Evolutionary conservation across 1,140 invertebrate species (phyloP).

Genomic region (Drosophila kanapiae): DNA sequence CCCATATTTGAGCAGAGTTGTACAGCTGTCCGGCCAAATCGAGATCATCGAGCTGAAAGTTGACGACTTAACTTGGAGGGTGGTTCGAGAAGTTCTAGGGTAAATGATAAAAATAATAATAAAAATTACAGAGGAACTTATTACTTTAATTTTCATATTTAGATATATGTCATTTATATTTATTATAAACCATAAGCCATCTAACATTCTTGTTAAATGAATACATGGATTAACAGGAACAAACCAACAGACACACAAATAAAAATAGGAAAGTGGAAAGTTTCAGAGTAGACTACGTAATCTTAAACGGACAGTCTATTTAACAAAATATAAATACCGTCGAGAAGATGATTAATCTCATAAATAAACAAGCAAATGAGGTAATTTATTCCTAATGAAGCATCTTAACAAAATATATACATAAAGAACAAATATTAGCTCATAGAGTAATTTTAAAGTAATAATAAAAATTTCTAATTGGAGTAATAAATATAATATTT

Average conservation of each 20-base stretch:
- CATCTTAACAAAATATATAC: background rate
- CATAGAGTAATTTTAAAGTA: background rate
- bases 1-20: slow-evolving; percentile 50
- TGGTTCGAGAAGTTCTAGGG: slow-evolving; percentile 4
- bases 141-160: no score
- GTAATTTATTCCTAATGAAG: background rate
- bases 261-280: slow-evolving; percentile 1
- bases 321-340: background rate
- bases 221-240: background rate
- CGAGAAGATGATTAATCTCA: slow-evolving; percentile 1
- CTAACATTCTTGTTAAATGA: no score
- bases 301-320: background rate
- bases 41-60: slow-evolving; percentile 28
- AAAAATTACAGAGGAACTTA: background rate
- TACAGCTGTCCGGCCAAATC: slow-evolving; percentile 36
- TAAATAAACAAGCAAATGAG: background rate
- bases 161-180: no score
- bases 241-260: slow-evolving; percentile 6
- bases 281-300: background rate
- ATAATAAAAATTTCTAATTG: no score
- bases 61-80: slow-evolving; percentile 12
- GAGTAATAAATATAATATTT: no score
- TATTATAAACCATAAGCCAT: no score
- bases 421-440: background rate
- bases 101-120: no score